Conservation (phyloP, 2,888 invertebrate genomes). For the Pterobdella sp. region DNA sequence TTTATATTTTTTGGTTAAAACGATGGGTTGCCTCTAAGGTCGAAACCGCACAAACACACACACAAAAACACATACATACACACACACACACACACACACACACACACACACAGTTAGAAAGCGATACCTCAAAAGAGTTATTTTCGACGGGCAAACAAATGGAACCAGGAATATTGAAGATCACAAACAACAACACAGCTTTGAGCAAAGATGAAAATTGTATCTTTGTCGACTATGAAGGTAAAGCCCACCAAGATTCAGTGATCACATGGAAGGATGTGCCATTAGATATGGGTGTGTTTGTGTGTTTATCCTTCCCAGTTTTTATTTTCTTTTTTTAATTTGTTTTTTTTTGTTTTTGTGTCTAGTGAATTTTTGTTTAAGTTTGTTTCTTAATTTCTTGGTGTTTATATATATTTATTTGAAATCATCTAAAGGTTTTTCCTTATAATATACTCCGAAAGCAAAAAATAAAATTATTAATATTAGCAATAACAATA, state of each 20-base stretch:
- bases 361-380: not conserved
- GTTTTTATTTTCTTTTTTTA: not conserved
- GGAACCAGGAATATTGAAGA: slow-evolving; percentile 51
- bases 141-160: slow-evolving; percentile 59
- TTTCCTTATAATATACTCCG: no score
- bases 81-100: not conserved
- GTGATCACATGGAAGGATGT: slow-evolving; percentile 71
- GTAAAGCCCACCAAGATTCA: slow-evolving; percentile 63
- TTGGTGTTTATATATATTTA: not conserved
- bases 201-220: slow-evolving; percentile 79
- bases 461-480: no score
- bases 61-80: not conserved
- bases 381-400: not conserved
- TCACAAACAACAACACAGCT: slow-evolving; percentile 57
- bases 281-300: slow-evolving; percentile 55
- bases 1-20: no score
- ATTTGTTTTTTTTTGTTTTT: not conserved
- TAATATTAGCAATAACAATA: no score
- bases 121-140: slow-evolving; percentile 67
- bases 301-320: not conserved
- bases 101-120: slow-evolving; percentile 18
- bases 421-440: no score
- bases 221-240: slow-evolving; percentile 71
- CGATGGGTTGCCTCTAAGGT: no score
- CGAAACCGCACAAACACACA: not conserved